phyloP scores from a whole-genome alignment of 2,113 vertebrate species.

The Grus americana region DNA sequence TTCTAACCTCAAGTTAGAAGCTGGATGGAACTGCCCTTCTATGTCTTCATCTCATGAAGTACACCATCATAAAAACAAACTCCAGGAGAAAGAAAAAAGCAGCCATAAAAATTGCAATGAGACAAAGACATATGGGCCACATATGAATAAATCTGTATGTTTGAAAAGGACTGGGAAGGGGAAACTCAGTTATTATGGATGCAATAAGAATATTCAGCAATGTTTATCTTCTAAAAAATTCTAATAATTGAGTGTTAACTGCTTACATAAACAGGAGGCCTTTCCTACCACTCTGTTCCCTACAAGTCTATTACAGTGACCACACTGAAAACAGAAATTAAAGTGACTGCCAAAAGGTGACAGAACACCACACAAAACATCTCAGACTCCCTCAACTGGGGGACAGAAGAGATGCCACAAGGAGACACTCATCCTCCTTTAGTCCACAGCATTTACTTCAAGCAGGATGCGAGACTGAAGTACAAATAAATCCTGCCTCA shows the following conservation, averaged over 20 bases:
- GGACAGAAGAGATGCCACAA: neutral
- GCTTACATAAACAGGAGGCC: neutral
- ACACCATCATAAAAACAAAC: neutral
- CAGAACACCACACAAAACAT: neutral
- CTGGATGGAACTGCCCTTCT: neutral
- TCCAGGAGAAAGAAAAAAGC: neutral
- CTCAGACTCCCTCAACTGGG: fast-evolving
- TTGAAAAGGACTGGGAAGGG: neutral
- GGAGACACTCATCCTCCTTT: neutral
- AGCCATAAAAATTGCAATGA: neutral
- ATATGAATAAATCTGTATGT: neutral
- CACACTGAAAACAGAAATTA: neutral
- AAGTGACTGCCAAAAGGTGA: neutral
- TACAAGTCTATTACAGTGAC: neutral
- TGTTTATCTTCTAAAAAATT: neutral
- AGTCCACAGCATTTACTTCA: neutral
- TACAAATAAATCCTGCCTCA: neutral
- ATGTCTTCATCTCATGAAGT: neutral
- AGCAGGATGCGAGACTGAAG: neutral
- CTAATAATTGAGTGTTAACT: neutral
- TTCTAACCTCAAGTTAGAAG: neutral
- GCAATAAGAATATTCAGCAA: neutral
- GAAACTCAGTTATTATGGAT: neutral
- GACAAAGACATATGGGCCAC: neutral
- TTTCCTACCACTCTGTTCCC: neutral